phyloP scores from a whole-genome alignment of 1,140 invertebrate species.

The Drosophila tristis region DNA sequence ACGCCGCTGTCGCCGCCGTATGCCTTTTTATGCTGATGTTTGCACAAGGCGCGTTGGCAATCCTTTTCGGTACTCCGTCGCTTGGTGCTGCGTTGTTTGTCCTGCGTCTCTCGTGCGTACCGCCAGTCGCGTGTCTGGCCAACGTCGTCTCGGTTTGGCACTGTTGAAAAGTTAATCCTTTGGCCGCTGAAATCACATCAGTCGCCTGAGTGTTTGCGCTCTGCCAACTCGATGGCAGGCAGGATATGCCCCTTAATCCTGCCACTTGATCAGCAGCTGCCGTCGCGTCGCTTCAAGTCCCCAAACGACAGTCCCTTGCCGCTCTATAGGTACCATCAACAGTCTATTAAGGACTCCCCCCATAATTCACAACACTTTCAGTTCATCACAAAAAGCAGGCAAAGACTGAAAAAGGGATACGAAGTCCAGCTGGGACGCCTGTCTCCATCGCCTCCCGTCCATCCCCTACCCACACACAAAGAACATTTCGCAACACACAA shows the following conservation, averaged over 20 bases:
- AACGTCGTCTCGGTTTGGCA: constrained; percentile 24
- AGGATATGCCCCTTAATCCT: constrained; percentile 63
- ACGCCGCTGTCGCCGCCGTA: constrained; percentile 28
- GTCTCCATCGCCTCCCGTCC: not conserved
- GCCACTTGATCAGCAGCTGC: constrained; percentile 76
- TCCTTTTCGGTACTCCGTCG: constrained; percentile 49
- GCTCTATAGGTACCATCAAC: constrained; percentile 46
- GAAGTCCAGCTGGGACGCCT: constrained; percentile 58
- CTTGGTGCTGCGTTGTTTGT: constrained; percentile 49
- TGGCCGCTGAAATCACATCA: constrained; percentile 61
- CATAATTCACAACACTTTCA: constrained; percentile 81
- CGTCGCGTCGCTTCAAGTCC: constrained; percentile 38
- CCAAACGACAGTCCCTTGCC: constrained; percentile 56
- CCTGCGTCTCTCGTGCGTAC: constrained; percentile 59
- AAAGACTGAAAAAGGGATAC: constrained; percentile 38
- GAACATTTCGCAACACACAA: constrained; percentile 63
- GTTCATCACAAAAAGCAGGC: constrained; percentile 61
- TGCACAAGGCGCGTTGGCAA: constrained; percentile 59
- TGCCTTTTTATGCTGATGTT: constrained; percentile 58
- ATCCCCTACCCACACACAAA: constrained; percentile 14
- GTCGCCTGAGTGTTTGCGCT: constrained; percentile 61
- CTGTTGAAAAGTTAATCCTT: constrained; percentile 77
- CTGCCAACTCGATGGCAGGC: constrained; percentile 31
- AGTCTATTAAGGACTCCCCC: constrained; percentile 53
- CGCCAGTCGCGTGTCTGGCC: constrained; percentile 68